Conservation (phyloP, 35 echinoderm and acorn worm species). For the Amphiura filiformis region DNA sequence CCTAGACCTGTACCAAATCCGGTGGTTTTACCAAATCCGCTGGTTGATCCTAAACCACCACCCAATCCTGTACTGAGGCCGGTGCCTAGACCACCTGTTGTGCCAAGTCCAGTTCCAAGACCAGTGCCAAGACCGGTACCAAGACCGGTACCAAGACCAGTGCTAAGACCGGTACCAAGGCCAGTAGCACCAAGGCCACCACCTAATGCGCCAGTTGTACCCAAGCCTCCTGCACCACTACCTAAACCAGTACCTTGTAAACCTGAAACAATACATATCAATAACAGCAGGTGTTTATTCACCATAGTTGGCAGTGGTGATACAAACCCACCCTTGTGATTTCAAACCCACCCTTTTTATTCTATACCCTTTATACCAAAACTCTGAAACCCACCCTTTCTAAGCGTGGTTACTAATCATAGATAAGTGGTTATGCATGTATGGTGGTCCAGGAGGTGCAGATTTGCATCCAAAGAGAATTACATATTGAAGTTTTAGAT, state of each 20-base stretch:
- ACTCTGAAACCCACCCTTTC: too few relatives aligned
- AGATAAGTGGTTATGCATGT: neutral
- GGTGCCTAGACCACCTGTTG: slow-evolving; percentile 16
- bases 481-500: too few relatives aligned
- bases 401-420: too few relatives aligned
- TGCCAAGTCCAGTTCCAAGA: slow-evolving; percentile 11
- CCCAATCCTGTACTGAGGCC: slow-evolving; percentile 34
- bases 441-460: neutral
- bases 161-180: slow-evolving; percentile 47
- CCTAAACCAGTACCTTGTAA: slow-evolving; percentile 31
- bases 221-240: neutral
- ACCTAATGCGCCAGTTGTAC: neutral
- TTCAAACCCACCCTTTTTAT: too few relatives aligned
- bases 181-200: slow-evolving; percentile 36
- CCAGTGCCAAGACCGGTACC: slow-evolving; percentile 16
- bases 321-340: too few relatives aligned
- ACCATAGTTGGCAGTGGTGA: neutral
- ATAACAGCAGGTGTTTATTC: too few relatives aligned
- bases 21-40: slow-evolving; percentile 23
- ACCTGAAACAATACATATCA: slow-evolving; percentile 11
- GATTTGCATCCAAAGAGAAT: too few relatives aligned
- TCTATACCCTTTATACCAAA: too few relatives aligned
- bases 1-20: slow-evolving; percentile 26
- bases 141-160: slow-evolving; percentile 24
- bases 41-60: slow-evolving; percentile 21